Base-by-base conservation (phyloP, 2,797 vertebrate species). In the Pangasius macronema region DNA sequence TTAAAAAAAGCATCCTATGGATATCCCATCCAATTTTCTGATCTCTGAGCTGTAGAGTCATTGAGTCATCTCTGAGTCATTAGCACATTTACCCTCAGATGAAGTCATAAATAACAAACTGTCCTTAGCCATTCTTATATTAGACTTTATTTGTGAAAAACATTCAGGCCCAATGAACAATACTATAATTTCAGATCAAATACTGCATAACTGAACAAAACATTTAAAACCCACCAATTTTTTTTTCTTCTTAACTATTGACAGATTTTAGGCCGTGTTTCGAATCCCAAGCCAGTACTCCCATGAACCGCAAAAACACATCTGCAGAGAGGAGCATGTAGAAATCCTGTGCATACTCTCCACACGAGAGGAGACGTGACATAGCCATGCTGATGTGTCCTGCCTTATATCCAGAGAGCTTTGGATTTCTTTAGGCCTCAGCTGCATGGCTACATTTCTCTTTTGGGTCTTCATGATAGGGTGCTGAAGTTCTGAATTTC, bases 121-220 rank as follows among this genome's bases (percentile, higher is more conserved):
- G 9, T 70, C 63, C 87, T 83, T 82, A 83, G 42, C 85, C 84
- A 87, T 89, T 89, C 80, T 82, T 88, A 87, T 73, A 81, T 88
- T 67, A 86, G 65, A 89, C 85, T 89, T 91, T 91, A 90, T 91
- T 91, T 85, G 75, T 84, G 84, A 83, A 87, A 88, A 86, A 87
- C 87, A 90, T 51, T 84, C 87, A 85, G 42, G 75, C 84, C 85
- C 88, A 83, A 81, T 82, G 85, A 90, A 89, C 88, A 85, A 89
- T 82, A 87, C 63, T 68, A 81, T 84, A 61, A 84, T 86, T 87
- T 88, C 51, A 87, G 82, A 72, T 88, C 72, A 88, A 90, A 87
- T 80, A 89, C 81, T 91, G 86, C 81, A 33, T 49, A 79, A 87
- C 67, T 46, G 46, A 89, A 91, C 57, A 89, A 83, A 90, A 90